Evolutionary conservation across 1,140 invertebrate species (phyloP).

Genomic region (Drosophila burlai): DNA sequence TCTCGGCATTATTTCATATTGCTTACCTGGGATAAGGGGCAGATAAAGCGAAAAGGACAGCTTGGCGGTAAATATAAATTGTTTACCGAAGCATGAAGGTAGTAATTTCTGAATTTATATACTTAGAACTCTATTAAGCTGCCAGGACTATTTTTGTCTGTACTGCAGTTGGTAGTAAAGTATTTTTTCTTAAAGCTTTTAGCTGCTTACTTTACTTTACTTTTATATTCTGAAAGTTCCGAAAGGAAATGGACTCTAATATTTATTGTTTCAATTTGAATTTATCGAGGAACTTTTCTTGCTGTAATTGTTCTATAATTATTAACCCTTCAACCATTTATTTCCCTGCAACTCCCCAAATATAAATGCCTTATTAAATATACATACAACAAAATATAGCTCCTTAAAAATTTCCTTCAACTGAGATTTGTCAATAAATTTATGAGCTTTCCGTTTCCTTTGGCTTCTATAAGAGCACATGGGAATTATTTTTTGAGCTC

Average conservation of each 20-base stretch:
- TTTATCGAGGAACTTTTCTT: neutral
- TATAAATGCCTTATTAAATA: neutral
- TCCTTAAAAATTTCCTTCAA: neutral
- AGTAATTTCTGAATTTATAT: constrained; percentile 21
- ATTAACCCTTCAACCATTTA: no score
- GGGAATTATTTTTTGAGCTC: constrained; percentile 18
- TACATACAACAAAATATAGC: neutral
- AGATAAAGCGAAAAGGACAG: constrained; percentile 7
- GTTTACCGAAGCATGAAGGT: constrained; percentile 16
- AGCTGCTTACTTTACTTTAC: neutral
- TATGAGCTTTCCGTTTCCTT: neutral
- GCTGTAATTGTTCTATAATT: neutral
- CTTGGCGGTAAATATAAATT: constrained; percentile 18
- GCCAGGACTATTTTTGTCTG: neutral
- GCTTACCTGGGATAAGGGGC: constrained; percentile 13
- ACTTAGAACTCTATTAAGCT: neutral
- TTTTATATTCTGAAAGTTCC: neutral
- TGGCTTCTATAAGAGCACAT: neutral
- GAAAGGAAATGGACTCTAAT: neutral
- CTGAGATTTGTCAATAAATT: constrained; percentile 19
- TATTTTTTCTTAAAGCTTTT: neutral
- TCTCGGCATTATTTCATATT: constrained; percentile 23
- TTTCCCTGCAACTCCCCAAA: no score
- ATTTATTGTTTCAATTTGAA: neutral
- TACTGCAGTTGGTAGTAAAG: neutral